A percentile compares a stretch with the other conserved stretches of the same genome.
Conservation (phyloP, 92 coral and sea anemone species). For the Actinernus sp. region DNA sequence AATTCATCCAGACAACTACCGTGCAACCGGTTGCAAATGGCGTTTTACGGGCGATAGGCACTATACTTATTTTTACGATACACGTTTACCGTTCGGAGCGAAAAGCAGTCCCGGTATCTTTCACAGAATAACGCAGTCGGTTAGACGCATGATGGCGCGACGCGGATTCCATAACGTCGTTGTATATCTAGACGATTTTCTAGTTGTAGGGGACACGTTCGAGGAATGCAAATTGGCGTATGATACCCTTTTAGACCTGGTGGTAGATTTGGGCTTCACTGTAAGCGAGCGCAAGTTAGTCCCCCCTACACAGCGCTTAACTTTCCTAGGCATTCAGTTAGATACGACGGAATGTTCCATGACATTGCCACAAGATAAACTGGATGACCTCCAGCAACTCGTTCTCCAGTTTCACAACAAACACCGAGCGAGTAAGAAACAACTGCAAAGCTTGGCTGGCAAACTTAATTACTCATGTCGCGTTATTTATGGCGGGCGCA, state of each 20-base stretch:
- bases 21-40: slow-evolving; percentile 24
- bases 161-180: slow-evolving; percentile 9
- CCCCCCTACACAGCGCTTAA: too few species aligned
- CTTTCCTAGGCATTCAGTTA: too few species aligned
- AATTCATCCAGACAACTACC: slow-evolving; percentile 23
- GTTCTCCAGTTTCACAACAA: too few species aligned
- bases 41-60: slow-evolving; percentile 10
- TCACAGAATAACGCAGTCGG: slow-evolving; percentile 6
- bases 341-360: too few species aligned
- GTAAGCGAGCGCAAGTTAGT: too few species aligned
- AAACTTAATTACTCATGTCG: too few species aligned
- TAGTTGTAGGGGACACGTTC: slow-evolving; percentile 7
- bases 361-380: too few species aligned
- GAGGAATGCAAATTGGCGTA: slow-evolving; percentile 25
- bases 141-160: slow-evolving; percentile 16
- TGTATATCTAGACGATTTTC: slow-evolving; percentile 14
- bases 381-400: too few species aligned
- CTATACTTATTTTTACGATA: slow-evolving; percentile 23
- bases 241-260: slow-evolving; percentile 4
- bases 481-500: too few species aligned
- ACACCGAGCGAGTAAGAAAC: slow-evolving; percentile 2
- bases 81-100: slow-evolving; percentile 31
- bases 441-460: too few species aligned
- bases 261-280: slow-evolving; percentile 16
- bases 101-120: slow-evolving; percentile 9